phyloP scores from a whole-genome alignment of 1,140 invertebrate species.

The Onthophagus taurus region DNA sequence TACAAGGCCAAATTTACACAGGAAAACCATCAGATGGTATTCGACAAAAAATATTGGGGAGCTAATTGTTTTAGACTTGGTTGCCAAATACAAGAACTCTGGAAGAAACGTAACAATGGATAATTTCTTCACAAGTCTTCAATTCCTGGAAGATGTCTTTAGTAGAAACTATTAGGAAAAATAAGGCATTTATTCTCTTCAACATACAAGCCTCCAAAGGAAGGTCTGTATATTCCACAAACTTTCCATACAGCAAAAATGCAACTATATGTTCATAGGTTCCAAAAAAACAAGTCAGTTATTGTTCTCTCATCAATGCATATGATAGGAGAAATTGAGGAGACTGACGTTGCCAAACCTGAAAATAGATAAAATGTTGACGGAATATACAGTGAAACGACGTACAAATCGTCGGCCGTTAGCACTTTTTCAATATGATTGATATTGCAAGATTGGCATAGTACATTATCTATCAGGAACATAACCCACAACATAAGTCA shows the following conservation, averaged over 20 bases:
- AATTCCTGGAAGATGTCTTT: conserved; percentile 6
- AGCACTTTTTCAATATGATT: neutral
- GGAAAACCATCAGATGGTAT: conserved; percentile 12
- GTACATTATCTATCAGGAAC: conserved; percentile 1
- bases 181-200: conserved; percentile 2
- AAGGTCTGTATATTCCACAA: conserved; percentile 1
- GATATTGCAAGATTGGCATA: neutral
- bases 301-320: conserved; percentile 3
- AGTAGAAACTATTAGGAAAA: conserved; percentile 8
- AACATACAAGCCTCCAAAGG: conserved; percentile 3
- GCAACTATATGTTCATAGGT: conserved; percentile 2
- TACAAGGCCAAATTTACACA: conserved; percentile 19
- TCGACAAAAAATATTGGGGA: conserved; percentile 6
- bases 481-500: conserved; percentile 1
- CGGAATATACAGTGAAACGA: neutral
- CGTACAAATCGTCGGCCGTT: too few species aligned
- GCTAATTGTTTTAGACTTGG: too few species aligned
- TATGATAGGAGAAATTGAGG: conserved; percentile 4
- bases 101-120: conserved; percentile 8
- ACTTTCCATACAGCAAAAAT: conserved; percentile 2
- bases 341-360: conserved; percentile 6
- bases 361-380: neutral
- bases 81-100: neutral
- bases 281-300: conserved; percentile 3
- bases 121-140: conserved; percentile 11